These are phyloP conservation scores for Arctia plantaginis DNA, from an alignment of 2,888 invertebrate genomes.

Conservation along the genomic window DNA sequence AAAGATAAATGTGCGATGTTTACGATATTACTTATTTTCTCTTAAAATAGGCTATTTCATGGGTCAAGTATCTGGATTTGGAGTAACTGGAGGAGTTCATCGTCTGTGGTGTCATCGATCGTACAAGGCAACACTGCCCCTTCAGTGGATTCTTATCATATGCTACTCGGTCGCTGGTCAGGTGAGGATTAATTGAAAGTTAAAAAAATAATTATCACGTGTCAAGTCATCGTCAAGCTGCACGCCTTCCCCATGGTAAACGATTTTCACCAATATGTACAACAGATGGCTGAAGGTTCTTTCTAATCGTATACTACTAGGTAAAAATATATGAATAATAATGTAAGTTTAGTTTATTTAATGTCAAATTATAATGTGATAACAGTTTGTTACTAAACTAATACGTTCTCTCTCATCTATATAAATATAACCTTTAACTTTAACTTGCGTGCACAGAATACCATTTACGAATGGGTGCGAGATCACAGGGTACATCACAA, in stretches of 20 bases:
- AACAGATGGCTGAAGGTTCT: too few species aligned
- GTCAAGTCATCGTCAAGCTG: too few species aligned
- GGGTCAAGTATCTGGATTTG: slow-evolving; percentile 88
- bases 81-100: slow-evolving; percentile 90
- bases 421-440: neutral
- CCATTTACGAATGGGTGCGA: slow-evolving; percentile 90
- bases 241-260: too few species aligned
- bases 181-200: slow-evolving; percentile 59
- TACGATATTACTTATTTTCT: neutral
- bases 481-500: slow-evolving; percentile 93
- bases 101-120: slow-evolving; percentile 89
- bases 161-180: slow-evolving; percentile 89
- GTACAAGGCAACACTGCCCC: slow-evolving; percentile 88
- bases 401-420: neutral
- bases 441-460: slow-evolving; percentile 82
- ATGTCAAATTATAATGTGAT: too few species aligned
- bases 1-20: neutral
- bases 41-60: slow-evolving; percentile 77
- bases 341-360: too few species aligned
- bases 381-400: too few species aligned
- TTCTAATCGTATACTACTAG: too few species aligned
- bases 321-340: too few species aligned
- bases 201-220: neutral
- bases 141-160: slow-evolving; percentile 86
- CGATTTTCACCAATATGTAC: too few species aligned